Evolutionary conservation across 2,113 vertebrate species (phyloP), one percentile per base, ranked within the genome.

Genomic region (Embiotoca jacksoni): DNA sequence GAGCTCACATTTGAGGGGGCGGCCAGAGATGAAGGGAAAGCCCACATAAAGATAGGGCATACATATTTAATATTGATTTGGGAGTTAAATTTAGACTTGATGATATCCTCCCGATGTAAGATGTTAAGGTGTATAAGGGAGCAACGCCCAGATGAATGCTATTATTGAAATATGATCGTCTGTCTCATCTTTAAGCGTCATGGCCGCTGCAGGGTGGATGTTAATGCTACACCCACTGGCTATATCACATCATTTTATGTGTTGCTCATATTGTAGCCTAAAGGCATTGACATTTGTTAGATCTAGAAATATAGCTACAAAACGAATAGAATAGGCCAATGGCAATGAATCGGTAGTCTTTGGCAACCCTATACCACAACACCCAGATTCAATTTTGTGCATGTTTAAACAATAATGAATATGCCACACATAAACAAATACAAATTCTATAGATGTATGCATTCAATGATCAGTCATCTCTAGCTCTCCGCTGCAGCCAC

Each of bases 1-100:
- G 58, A 90, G 90, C 75, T 64, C 31, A 64, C 75, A 39, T 82
- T 62, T 87, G 87, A 71, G 87, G 80, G 88, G 89, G 91, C 78
- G 77, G 70, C 16, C 81, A 72, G 33, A 49, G 78, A 89, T 50
- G 83, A 47, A 84, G 85, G 87, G 86, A n/a, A 91, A 89, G 76
- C 90, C 90, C 88, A 84, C 80, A 86, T 75, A 72, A 80, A 84
- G 74, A 56, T 1, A 14, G 52, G 65, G 59, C 7, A 69, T 77
- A 57, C 84, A 85, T 89, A 78, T 84, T 87, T 82, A 36, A 86
- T 73, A 41, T 36, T 31, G 11, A 73, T 75, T 67, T 10, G 37
- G 5, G 8, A 66, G 23, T 56, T 46, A 11, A 41, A 36, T 33
- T 16, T 46, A 46, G 49, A 35, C 39, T 23, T 23, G 23, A 9